Base-by-base conservation (phyloP, 2,888 invertebrate genomes). In the Hemistola chrysoprasaria region DNA sequence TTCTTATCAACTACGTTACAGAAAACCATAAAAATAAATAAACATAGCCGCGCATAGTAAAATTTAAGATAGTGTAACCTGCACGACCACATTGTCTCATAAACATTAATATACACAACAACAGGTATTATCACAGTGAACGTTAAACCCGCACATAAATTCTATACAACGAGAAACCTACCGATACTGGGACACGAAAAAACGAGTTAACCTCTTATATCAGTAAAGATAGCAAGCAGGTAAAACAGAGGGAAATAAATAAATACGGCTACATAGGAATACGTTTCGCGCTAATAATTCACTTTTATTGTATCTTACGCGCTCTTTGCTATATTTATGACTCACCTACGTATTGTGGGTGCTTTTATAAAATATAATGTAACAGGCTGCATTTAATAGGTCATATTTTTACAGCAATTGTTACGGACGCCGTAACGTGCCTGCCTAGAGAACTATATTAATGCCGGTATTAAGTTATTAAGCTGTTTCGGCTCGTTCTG, bases 301-400 rank as follows among this genome's bases (percentile, higher is more conserved):
- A 86, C 80, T 85, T 87, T 86, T 86, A 86, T 86, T 84, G 78
- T 86, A 82, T 83, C 82, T 82, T 78, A 81, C 80, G 75, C 83
- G 81, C 83, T 83, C 80, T 84, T 81, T 78, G 71, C 77, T 69
- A 68, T 85, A 84, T 86, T 86, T 86, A 86, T 86, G 69, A 76
- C 79, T 73, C 79, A 79, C 83, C 84, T 84, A 72, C 70, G 68
- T 67, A 69, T 77, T 78, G 76, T 75, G 69, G 71, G 69, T 71
- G 71, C 71, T 74, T 73, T 72, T 78, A 76, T 82, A 78, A 81
- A 76, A 75, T 82, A 80, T 78, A 72, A 76, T 69, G 78, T 78
- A 63, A 68, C 76, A 71, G 75, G 73, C 65, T 76, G 74, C 71
- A 65, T 56, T 67, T 77, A 72, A 77, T 74, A 72, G 74, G 70